phyloP scores from a whole-genome alignment of 2,888 invertebrate genomes.

The Antitype chi region DNA sequence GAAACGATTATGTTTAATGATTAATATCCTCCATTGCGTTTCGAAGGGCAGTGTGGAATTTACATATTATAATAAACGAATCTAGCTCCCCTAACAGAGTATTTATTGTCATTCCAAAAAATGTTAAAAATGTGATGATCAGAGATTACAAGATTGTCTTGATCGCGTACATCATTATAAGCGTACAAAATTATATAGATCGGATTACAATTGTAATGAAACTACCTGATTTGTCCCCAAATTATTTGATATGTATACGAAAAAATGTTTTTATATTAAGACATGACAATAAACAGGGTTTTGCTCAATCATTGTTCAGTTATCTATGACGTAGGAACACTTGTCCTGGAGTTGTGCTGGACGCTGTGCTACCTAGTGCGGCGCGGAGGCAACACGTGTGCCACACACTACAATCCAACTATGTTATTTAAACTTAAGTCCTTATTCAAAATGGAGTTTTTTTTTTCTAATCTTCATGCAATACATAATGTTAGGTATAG shows the following conservation, averaged over 20 bases:
- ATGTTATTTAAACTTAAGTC: conserved; percentile 24
- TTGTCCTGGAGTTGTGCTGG: conserved; percentile 54
- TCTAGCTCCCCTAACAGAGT: conserved; percentile 78
- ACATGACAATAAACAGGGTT: conserved; percentile 66
- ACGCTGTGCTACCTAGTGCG: conserved; percentile 19
- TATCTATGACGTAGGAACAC: conserved; percentile 72
- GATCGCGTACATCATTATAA: conserved; percentile 67
- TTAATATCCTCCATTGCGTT: conserved; percentile 42
- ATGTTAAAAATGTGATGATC: conserved; percentile 62
- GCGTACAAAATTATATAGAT: conserved; percentile 70
- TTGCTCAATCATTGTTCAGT: conserved; percentile 82
- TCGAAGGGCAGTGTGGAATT: conserved; percentile 63
- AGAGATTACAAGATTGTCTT: conserved; percentile 64
- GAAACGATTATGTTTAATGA: conserved; percentile 54
- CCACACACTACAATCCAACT: conserved; percentile 12
- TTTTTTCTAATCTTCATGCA: neutral
- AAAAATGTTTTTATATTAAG: conserved; percentile 72
- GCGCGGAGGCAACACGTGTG: conserved; percentile 25
- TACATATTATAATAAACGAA: conserved; percentile 66
- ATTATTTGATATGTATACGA: conserved; percentile 86
- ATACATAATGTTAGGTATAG: neutral
- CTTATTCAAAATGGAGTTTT: conserved; percentile 22
- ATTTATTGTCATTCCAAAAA: conserved; percentile 82
- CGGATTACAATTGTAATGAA: conserved; percentile 68
- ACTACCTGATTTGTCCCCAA: conserved; percentile 73